phyloP scores from a whole-genome alignment of 2,797 vertebrate species.

The Sylvilagus floridanus region DNA sequence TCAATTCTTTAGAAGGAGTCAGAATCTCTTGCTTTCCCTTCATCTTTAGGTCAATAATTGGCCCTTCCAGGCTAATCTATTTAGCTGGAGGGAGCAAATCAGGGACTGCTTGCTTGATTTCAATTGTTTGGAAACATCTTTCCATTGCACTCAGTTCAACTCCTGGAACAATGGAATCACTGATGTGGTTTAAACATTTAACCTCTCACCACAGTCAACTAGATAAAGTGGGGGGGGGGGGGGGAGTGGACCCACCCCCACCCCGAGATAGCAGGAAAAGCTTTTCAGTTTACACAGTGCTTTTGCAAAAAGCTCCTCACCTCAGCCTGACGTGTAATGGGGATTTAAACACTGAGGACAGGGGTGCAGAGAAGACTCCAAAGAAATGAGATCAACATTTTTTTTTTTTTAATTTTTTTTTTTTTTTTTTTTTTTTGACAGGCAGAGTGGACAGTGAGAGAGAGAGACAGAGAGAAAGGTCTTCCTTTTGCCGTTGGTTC shows the following conservation, averaged over 20 bases:
- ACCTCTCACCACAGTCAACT: background rate
- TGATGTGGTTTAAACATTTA: conserved; percentile 19
- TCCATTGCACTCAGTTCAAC: conserved; percentile 1
- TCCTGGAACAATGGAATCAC: conserved; percentile 1
- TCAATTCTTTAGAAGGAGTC: background rate
- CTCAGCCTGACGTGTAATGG: background rate
- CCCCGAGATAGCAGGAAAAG: conserved; percentile 16
- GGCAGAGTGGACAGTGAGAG: too few species aligned
- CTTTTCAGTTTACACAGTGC: conserved; percentile 29
- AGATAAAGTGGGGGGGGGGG: background rate
- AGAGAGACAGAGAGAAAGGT: too few species aligned
- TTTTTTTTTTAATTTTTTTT: too few species aligned
- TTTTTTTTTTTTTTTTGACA: too few species aligned
- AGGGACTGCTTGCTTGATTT: conserved; percentile 36
- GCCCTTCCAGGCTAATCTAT: background rate
- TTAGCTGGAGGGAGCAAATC: conserved; percentile 16
- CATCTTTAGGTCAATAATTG: conserved; percentile 58
- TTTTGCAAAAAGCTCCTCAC: conserved; percentile 46
- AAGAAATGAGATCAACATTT: background rate
- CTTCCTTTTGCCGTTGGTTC: too few species aligned
- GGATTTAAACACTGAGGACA: background rate
- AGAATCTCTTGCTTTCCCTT: conserved; percentile 40
- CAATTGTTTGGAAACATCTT: conserved; percentile 64
- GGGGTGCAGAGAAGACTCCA: background rate
- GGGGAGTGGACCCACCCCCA: background rate